These are phyloP conservation scores for Perognathus longimembris DNA, from an alignment of 2,113 vertebrate species.

Conservation along the genomic window DNA sequence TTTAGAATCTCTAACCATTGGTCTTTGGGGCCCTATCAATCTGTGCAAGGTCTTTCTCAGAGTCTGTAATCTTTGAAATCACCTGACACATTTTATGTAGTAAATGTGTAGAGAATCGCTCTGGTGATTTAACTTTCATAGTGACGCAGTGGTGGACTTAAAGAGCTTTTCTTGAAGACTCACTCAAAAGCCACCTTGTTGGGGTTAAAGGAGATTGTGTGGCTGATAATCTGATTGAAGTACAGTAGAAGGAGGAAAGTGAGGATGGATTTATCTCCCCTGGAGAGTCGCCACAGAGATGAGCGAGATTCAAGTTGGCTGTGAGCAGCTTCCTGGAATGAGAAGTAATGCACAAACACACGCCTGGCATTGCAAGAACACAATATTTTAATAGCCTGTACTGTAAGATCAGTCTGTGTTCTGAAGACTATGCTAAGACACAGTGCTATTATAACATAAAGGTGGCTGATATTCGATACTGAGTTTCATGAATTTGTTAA, in stretches of 20 bases:
- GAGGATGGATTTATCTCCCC: background rate
- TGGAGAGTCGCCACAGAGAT: background rate
- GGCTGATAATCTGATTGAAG: background rate
- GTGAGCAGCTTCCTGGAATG: background rate
- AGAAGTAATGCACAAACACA: background rate
- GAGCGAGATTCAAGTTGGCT: background rate
- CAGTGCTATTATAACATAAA: background rate
- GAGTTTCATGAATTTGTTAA: background rate
- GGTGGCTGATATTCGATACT: background rate
- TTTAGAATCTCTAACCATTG: background rate
- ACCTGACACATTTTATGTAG: background rate
- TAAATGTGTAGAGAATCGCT: background rate
- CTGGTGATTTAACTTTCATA: slow-evolving; percentile 6
- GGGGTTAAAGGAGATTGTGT: background rate
- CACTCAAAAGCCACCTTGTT: background rate
- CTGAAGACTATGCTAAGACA: background rate
- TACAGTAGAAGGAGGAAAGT: no score
- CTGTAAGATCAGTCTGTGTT: background rate
- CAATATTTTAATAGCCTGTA: background rate
- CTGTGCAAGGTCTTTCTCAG: background rate
- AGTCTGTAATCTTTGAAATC: background rate
- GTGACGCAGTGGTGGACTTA: background rate
- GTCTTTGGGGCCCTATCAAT: background rate
- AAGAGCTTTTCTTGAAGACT: background rate
- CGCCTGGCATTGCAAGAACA: background rate